These are phyloP conservation scores for Spatulosminthurus flaviceps DNA, from an alignment of 2,888 invertebrate genomes.

Conservation along the genomic window DNA sequence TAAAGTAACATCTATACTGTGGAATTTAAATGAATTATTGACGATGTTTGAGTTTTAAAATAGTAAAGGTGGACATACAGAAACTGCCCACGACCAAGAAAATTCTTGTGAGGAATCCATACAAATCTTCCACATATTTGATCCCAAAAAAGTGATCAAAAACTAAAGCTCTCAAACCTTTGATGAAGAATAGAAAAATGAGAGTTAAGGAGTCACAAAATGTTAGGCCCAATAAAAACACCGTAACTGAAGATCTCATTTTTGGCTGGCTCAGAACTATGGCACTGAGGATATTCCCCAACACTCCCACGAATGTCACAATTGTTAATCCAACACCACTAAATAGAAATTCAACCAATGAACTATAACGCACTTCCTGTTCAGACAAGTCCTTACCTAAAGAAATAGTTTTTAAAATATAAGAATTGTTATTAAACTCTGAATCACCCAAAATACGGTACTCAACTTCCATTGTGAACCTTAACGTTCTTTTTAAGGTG, in stretches of 20 bases:
- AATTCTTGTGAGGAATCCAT: background rate
- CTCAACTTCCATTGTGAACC: too few relatives aligned
- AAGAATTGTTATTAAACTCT: too few relatives aligned
- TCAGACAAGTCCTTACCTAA: too few relatives aligned
- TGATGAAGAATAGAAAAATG: background rate
- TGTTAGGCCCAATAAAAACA: background rate
- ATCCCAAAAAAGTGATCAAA: constrained; percentile 19
- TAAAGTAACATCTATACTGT: background rate
- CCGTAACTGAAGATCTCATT: background rate
- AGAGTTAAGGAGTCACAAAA: background rate
- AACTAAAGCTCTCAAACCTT: background rate
- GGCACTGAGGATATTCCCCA: constrained; percentile 1
- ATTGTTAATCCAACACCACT: background rate
- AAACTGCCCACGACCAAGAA: background rate
- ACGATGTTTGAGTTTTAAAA: background rate
- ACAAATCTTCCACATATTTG: background rate
- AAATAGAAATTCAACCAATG: constrained; percentile 8
- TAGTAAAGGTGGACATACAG: background rate
- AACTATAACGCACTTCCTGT: too few relatives aligned
- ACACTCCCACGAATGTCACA: background rate
- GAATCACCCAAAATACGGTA: too few relatives aligned
- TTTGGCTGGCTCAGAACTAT: background rate
- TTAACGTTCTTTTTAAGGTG: too few relatives aligned
- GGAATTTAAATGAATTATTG: background rate
- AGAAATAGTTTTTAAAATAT: too few relatives aligned